Percentiles rank a stretch among this genome's conserved stretches.
Conservation (phyloP, 2,888 invertebrate species). For the Dryobota labecula region DNA sequence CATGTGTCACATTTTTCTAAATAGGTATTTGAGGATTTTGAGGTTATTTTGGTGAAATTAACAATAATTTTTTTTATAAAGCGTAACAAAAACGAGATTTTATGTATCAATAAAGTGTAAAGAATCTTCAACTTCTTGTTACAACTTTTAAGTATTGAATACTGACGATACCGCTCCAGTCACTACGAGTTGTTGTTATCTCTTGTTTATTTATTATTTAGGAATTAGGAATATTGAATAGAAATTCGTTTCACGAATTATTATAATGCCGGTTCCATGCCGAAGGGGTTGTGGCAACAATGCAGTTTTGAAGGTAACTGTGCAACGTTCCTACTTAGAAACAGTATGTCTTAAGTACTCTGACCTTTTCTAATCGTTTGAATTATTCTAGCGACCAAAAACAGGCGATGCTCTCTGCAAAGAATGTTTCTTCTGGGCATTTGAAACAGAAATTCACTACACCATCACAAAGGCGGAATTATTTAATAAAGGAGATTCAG, state of each 20-base stretch:
- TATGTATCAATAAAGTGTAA: background rate
- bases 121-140: background rate
- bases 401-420: conserved; percentile 98
- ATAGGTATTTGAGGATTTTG: no score
- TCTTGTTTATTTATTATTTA: conserved; percentile 7
- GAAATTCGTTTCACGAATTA: background rate
- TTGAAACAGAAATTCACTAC: conserved; percentile 98
- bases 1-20: conserved; percentile 21
- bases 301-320: conserved; percentile 93
- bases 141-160: background rate
- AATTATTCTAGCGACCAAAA: conserved; percentile 94
- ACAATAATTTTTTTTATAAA: background rate
- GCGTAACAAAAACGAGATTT: no score
- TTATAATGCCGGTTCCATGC: conserved; percentile 92
- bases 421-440: conserved; percentile 97
- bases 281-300: conserved; percentile 93
- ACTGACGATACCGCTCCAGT: background rate
- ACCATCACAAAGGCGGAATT: conserved; percentile 95
- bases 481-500: conserved; percentile 95
- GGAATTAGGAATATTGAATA: no score
- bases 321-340: background rate
- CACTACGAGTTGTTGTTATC: background rate
- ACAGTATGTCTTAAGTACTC: background rate
- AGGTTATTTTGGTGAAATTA: conserved; percentile 19
- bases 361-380: background rate